Conservation (phyloP, 2,113 vertebrate genomes). For the Pedetes capensis region DNA sequence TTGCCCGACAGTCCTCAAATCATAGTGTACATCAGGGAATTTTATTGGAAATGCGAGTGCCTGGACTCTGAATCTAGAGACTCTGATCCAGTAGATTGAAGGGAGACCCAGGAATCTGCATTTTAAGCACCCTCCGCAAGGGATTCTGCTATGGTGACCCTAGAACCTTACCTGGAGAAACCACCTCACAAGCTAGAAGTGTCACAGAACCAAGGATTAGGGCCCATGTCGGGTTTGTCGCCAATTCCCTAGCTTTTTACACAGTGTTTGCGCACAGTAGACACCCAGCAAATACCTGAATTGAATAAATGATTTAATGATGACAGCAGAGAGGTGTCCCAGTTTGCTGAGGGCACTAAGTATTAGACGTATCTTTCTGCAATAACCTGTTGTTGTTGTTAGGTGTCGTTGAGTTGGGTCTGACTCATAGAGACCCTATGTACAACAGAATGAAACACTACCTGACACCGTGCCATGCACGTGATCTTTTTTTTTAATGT, state of each 20-base stretch:
- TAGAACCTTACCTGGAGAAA: background rate
- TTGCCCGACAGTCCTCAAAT: background rate
- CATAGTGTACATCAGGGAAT: background rate
- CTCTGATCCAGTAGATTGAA: background rate
- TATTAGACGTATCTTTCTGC: background rate
- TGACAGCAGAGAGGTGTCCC: background rate
- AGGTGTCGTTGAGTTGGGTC: no score
- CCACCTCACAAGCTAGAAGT: background rate
- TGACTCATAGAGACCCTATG: no score
- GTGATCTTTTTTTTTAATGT: no score
- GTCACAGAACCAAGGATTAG: no score
- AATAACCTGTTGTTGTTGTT: no score
- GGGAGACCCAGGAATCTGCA: background rate
- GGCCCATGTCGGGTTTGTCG: background rate
- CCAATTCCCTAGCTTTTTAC: background rate
- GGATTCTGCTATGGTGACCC: background rate
- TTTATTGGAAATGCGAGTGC: background rate
- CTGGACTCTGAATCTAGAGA: background rate
- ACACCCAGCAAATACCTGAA: background rate
- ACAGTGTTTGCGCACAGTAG: no score
- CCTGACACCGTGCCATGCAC: no score
- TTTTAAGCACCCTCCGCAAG: background rate
- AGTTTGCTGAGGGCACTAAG: background rate
- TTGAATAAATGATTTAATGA: background rate
- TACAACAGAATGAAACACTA: no score